Evolutionary conservation across 2,797 vertebrate species (phyloP), one percentile per base, ranked within the genome.

Genomic region (Scolopax bukidnonensis): DNA sequence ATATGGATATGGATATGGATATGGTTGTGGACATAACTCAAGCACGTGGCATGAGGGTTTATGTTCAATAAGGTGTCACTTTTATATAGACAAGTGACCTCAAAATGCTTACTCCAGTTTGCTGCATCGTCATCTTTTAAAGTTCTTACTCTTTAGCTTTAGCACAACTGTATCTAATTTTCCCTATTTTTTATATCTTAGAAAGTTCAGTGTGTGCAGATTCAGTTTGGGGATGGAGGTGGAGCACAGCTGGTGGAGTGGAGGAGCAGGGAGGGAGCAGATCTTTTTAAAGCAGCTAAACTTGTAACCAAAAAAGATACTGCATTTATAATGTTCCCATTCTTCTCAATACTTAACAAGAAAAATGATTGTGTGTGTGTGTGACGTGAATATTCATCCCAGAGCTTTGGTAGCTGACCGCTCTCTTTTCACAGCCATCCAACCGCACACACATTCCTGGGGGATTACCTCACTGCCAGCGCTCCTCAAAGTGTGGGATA

Each of bases 361-460:
- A 96, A 97, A 96, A 97, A 95, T 95, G 91, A 94, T 95, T 96
- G 95, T 96, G 93, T 85, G 94, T 85, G 94, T 93, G 92, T 96
- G 95, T 95, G 94, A 90, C 68, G 96, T 92, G 96, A 97, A 90
- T 90, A 80, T 96, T 97, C 96, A 97, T 95, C 94, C 87, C 83
- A 70, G 83, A 60, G 61, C 91, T 92, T 97, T 96, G 96, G 96
- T 96, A 96, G 95, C 96, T 97, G 97, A 97, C 96, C 91, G 80
- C 63, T 92, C 63, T 97, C 97, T 97, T 97, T 98, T 98, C 98
- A 98, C 96, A 97, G 92, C 96, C 97, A 95, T 97, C 97, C 84
- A 81, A 97, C 97, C 97, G 97, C 97, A 94, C 94, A 93, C 86
- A 65, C 96, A 98, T 98, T 98, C 98, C 98, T 98, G 60, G 95